Percentiles rank a stretch among this genome's conserved stretches.
Evolutionary conservation across 2,888 invertebrate species (phyloP).

Genomic region (Capitulum mitella): DNA sequence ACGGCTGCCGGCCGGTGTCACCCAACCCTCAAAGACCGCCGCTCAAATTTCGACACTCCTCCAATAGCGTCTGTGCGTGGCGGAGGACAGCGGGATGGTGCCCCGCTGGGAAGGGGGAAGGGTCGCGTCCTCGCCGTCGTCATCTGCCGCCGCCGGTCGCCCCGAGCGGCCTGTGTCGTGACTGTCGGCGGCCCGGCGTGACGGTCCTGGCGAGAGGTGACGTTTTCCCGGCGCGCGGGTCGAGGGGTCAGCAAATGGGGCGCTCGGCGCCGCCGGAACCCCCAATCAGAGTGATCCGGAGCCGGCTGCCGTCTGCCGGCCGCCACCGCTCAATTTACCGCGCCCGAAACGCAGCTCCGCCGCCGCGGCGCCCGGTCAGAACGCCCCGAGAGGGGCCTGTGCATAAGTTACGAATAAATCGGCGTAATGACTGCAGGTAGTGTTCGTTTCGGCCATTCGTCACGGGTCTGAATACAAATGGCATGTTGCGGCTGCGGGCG

Average conservation of each 20-base stretch:
- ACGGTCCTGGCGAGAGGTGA: neutral
- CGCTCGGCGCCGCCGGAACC: neutral
- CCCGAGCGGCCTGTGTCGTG: neutral
- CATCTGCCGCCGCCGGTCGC: neutral
- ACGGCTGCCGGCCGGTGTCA: neutral
- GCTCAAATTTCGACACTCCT: neutral
- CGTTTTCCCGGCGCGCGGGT: neutral
- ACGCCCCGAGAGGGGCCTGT: neutral
- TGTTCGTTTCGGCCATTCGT: neutral
- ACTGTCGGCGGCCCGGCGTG: neutral
- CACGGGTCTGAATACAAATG: neutral
- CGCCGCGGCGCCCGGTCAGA: neutral
- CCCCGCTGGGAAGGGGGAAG: neutral
- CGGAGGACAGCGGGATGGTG: too few relatives aligned
- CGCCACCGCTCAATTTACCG: neutral
- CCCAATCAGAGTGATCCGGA: neutral
- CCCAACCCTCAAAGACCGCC: neutral
- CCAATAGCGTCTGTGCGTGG: too few relatives aligned
- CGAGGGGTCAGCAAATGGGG: neutral
- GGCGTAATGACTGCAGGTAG: neutral
- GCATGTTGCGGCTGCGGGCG: neutral
- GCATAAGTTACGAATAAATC: neutral
- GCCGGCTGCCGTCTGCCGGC: neutral
- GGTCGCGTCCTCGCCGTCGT: neutral
- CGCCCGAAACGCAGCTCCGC: neutral